phyloP scores from a whole-genome alignment of 2,888 invertebrate genomes.

The Apamea anceps region DNA sequence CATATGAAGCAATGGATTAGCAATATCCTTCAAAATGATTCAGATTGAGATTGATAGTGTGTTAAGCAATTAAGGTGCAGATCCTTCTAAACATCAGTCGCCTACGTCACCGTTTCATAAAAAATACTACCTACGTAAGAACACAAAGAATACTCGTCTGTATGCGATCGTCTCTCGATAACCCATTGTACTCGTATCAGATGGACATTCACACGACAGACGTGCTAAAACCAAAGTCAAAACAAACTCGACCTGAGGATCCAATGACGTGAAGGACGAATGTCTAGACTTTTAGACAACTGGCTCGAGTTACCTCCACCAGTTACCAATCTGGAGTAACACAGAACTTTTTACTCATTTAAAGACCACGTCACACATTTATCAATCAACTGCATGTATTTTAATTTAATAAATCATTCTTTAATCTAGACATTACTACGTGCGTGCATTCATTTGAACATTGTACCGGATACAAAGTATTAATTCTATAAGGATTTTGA shows the following conservation, averaged over 20 bases:
- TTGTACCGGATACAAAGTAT: not conserved
- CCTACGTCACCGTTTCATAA: not conserved
- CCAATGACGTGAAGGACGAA: constrained; percentile 50
- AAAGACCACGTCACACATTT: not conserved
- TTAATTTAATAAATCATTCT: not conserved
- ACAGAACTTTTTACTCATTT: not conserved
- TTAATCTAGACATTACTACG: not conserved
- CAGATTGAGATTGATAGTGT: not conserved
- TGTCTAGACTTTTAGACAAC: constrained; percentile 53
- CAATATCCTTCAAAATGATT: not conserved
- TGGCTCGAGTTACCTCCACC: constrained; percentile 36
- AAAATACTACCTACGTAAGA: constrained; percentile 9
- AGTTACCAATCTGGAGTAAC: constrained; percentile 9
- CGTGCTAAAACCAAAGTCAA: constrained; percentile 37
- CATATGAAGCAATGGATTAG: not conserved
- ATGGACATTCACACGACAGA: constrained; percentile 42
- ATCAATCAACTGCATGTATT: not conserved
- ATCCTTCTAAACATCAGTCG: not conserved
- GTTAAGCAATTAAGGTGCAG: not conserved
- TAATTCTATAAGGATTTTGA: constrained; percentile 11
- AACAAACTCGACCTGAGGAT: constrained; percentile 37
- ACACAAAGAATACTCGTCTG: constrained; percentile 22
- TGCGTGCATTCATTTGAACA: not conserved
- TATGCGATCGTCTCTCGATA: constrained; percentile 41
- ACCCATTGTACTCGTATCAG: constrained; percentile 41